phyloP scores from a whole-genome alignment of 2,888 invertebrate species.

The Drosophila kambysellisi region DNA sequence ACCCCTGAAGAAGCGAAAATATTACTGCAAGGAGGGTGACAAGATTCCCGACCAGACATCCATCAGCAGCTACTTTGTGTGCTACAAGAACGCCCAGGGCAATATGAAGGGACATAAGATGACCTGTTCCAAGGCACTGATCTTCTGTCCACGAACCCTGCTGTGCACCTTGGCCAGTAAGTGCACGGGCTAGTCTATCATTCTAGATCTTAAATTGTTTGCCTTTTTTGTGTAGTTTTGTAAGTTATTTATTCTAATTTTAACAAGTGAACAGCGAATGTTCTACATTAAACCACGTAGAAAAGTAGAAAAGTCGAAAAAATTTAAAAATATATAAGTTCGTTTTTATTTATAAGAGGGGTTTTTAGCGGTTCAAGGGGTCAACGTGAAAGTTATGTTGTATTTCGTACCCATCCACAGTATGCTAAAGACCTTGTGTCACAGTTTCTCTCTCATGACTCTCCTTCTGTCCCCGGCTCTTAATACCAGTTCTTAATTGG shows the following conservation, averaged over 20 bases:
- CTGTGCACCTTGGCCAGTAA: slow-evolving; percentile 85
- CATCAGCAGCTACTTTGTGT: slow-evolving; percentile 85
- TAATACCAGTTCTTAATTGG: slow-evolving; percentile 44
- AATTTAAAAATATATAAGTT: background rate
- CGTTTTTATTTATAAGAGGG: slow-evolving; percentile 13
- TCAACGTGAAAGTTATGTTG: slow-evolving; percentile 50
- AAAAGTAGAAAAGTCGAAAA: background rate
- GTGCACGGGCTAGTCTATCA: slow-evolving; percentile 74
- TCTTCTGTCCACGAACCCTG: slow-evolving; percentile 85
- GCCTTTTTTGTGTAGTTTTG: slow-evolving; percentile 18
- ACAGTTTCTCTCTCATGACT: slow-evolving; percentile 60
- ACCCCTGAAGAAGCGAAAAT: slow-evolving; percentile 78
- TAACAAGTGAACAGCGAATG: slow-evolving; percentile 29
- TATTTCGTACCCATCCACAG: slow-evolving; percentile 36
- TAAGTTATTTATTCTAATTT: slow-evolving; percentile 73
- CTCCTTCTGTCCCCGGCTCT: background rate
- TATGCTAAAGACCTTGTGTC: slow-evolving; percentile 61
- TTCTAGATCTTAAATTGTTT: slow-evolving; percentile 13
- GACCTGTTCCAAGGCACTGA: slow-evolving; percentile 85
- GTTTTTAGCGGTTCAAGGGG: slow-evolving; percentile 10
- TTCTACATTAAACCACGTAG: slow-evolving; percentile 14
- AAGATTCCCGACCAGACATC: slow-evolving; percentile 86
- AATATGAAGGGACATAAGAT: slow-evolving; percentile 85
- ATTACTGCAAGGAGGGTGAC: slow-evolving; percentile 85
- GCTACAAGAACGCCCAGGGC: slow-evolving; percentile 84